phyloP scores from a whole-genome alignment of 2,888 invertebrate genomes.

The Meteorus cinctellus region DNA sequence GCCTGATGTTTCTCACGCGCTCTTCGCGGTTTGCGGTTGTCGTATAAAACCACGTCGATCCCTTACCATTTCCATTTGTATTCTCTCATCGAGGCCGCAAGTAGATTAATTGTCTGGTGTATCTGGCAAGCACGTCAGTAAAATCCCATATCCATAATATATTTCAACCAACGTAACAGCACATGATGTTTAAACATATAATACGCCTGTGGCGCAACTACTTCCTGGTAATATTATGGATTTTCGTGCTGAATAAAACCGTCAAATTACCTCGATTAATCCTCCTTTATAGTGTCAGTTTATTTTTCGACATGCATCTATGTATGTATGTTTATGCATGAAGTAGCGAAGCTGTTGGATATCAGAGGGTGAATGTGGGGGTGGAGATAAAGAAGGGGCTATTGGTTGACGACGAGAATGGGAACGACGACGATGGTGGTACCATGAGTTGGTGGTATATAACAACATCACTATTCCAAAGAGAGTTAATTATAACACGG shows the following conservation, averaged over 20 bases:
- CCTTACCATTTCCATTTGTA: constrained; percentile 30
- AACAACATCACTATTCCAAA: constrained; percentile 26
- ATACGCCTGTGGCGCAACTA: background rate
- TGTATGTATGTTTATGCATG: constrained; percentile 5
- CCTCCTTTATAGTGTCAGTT: constrained; percentile 7
- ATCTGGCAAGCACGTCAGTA: constrained; percentile 19
- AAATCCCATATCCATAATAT: constrained; percentile 9
- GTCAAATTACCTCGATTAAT: constrained; percentile 17
- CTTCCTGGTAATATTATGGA: background rate
- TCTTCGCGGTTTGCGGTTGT: constrained; percentile 37
- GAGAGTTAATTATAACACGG: constrained; percentile 43
- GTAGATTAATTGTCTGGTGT: constrained; percentile 35
- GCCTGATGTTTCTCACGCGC: constrained; percentile 12
- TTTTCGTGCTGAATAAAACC: background rate
- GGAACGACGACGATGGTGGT: background rate
- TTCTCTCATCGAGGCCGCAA: constrained; percentile 34
- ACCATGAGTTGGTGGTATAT: constrained; percentile 5
- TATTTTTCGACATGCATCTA: background rate
- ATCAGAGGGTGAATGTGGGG: background rate
- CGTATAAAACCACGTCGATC: constrained; percentile 27
- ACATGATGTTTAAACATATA: constrained; percentile 4
- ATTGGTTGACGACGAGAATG: background rate
- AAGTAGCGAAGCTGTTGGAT: constrained; percentile 14
- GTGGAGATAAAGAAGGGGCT: constrained; percentile 16
- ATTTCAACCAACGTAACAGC: background rate